Conservation (phyloP, 2,797 vertebrate genomes). For the Margarornis squamiger region DNA sequence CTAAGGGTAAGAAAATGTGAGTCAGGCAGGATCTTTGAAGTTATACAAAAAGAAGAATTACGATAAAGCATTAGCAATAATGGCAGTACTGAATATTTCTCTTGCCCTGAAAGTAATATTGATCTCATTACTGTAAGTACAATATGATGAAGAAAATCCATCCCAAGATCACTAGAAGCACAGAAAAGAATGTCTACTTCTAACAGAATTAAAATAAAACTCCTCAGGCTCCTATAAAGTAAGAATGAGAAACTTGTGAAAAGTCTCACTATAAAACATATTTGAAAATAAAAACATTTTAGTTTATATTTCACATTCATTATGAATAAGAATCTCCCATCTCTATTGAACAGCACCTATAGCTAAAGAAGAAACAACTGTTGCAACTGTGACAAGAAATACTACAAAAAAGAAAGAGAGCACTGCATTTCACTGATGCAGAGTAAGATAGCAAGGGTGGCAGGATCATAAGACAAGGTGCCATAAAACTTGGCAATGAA, state of each 20-base stretch:
- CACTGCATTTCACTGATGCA: not conserved
- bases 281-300: not conserved
- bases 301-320: not conserved
- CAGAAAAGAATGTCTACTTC: not conserved
- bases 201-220: not conserved
- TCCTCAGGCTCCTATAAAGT: not conserved
- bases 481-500: not conserved
- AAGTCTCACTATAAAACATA: not conserved
- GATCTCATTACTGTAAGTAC: not conserved
- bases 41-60: not conserved
- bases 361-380: not conserved
- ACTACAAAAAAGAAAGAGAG: not conserved
- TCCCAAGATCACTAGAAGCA: not conserved
- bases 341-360: not conserved
- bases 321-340: not conserved
- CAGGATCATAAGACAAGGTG: not conserved
- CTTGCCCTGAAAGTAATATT: not conserved
- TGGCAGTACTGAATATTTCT: not conserved
- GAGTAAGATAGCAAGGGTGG: not conserved
- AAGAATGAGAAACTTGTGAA: not conserved
- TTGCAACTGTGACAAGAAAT: not conserved
- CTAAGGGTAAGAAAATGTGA: not conserved
- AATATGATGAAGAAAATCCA: not conserved
- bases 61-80: not conserved
- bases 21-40: not conserved